phyloP scores from a whole-genome alignment of 2,113 vertebrate species.

The Crotalus viridis region DNA sequence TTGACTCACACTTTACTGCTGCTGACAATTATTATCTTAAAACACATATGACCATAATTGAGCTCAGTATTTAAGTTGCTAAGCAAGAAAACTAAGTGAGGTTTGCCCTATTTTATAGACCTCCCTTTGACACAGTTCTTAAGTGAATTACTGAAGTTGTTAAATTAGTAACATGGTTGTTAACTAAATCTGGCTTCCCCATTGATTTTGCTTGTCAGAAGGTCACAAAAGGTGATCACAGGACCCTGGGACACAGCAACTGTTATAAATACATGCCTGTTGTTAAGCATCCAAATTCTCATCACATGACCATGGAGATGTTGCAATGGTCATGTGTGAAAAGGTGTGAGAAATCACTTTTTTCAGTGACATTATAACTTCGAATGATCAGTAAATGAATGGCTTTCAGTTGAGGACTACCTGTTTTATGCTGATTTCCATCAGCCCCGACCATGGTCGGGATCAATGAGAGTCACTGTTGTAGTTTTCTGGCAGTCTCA shows the following conservation, averaged over 20 bases:
- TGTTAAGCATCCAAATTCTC: neutral
- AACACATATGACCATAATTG: neutral
- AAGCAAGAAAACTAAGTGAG: neutral
- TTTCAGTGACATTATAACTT: neutral
- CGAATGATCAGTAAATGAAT: neutral
- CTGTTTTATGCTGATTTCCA: neutral
- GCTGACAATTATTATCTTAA: neutral
- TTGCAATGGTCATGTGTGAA: too few species aligned
- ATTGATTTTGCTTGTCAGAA: neutral
- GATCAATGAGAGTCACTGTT: neutral
- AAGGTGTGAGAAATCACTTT: neutral
- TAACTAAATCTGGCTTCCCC: neutral
- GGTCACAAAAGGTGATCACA: neutral
- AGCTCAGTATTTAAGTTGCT: neutral
- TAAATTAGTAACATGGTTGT: neutral
- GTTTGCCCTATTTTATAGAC: neutral
- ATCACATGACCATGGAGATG: neutral
- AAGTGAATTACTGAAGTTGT: neutral
- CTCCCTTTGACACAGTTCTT: neutral
- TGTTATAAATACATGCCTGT: neutral
- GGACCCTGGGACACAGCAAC: neutral
- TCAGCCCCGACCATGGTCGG: neutral
- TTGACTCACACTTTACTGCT: too few species aligned
- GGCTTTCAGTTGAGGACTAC: neutral
- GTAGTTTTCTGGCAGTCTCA: neutral